These are phyloP conservation scores for Datnioides undecimradiatus DNA, from an alignment of 2,113 vertebrate species.

Conservation along the genomic window DNA sequence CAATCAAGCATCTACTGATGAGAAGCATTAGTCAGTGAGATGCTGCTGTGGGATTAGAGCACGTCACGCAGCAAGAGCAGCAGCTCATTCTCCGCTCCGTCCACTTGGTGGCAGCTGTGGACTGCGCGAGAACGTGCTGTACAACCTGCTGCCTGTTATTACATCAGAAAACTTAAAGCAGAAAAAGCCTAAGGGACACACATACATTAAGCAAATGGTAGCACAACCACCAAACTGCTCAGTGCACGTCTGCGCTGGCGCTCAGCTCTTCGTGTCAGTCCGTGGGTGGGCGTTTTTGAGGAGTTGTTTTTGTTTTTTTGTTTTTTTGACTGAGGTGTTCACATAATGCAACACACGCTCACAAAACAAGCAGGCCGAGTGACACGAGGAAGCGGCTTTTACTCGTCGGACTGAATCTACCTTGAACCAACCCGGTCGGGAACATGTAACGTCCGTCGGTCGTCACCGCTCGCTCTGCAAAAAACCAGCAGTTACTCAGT, in stretches of 20 bases:
- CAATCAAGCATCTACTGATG: slow-evolving; percentile 1
- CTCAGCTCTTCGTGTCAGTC: slow-evolving; percentile 41
- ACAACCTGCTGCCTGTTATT: slow-evolving; percentile 74
- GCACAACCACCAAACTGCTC: slow-evolving; percentile 55
- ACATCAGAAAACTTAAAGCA: slow-evolving; percentile 80
- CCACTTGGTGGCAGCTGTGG: slow-evolving; percentile 77
- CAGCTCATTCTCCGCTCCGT: slow-evolving; percentile 20
- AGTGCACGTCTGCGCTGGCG: slow-evolving; percentile 20
- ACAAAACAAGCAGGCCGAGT: slow-evolving; percentile 62
- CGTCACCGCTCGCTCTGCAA: slow-evolving; percentile 92
- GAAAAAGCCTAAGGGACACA: slow-evolving; percentile 73
- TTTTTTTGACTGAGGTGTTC: slow-evolving; percentile 45
- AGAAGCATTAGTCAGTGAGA: slow-evolving; percentile 45
- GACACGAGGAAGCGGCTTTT: slow-evolving; percentile 11
- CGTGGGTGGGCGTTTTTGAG: slow-evolving; percentile 50
- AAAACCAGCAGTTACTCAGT: slow-evolving; percentile 79
- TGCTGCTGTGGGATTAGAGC: slow-evolving; percentile 16
- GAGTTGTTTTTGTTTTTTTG: no score
- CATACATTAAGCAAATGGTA: slow-evolving; percentile 73
- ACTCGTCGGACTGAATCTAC: slow-evolving; percentile 76
- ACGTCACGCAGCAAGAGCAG: not conserved
- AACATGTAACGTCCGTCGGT: slow-evolving; percentile 94
- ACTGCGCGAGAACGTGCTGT: slow-evolving; percentile 32
- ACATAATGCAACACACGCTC: slow-evolving; percentile 55
- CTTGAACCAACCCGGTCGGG: slow-evolving; percentile 90